phyloP scores from a whole-genome alignment of 1,140 invertebrate species.

The Listronotus bonariensis region DNA sequence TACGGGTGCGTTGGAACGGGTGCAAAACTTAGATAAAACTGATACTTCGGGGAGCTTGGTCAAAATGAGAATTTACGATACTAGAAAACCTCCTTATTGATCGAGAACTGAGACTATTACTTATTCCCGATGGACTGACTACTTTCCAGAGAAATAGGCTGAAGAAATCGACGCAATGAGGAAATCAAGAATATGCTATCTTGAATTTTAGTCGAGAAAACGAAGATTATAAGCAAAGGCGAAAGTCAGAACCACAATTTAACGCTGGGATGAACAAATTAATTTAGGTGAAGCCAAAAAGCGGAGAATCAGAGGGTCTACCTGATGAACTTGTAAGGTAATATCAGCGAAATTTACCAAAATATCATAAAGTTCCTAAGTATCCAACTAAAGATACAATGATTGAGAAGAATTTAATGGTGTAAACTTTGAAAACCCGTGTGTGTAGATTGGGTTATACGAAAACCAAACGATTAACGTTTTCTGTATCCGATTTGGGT shows the following conservation, averaged over 20 bases:
- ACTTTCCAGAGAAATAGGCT: slow-evolving; percentile 69
- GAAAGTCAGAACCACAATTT: slow-evolving; percentile 42
- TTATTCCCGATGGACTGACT: slow-evolving; percentile 67
- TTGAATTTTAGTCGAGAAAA: slow-evolving; percentile 53
- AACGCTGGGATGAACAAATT: slow-evolving; percentile 52
- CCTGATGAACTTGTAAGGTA: slow-evolving; percentile 13
- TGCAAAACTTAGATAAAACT: slow-evolving; percentile 79
- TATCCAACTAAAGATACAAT: slow-evolving; percentile 21
- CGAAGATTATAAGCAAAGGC: slow-evolving; percentile 22
- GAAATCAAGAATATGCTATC: slow-evolving; percentile 75
- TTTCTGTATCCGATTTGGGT: too few species aligned
- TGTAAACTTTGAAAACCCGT: slow-evolving; percentile 9
- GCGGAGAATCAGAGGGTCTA: slow-evolving; percentile 28
- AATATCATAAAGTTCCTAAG: neutral
- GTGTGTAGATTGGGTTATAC: too few species aligned
- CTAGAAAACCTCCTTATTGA: slow-evolving; percentile 46
- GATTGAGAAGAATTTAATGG: slow-evolving; percentile 19
- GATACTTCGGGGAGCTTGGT: slow-evolving; percentile 63
- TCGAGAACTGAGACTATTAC: slow-evolving; percentile 67
- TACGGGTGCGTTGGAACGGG: slow-evolving; percentile 72
- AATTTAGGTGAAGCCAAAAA: slow-evolving; percentile 51
- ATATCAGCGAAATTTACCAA: slow-evolving; percentile 6
- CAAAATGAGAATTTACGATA: slow-evolving; percentile 63
- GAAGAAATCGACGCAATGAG: slow-evolving; percentile 76
- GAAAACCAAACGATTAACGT: too few species aligned